Base-by-base conservation (phyloP, 64 coral and sea anemone species). In the Astreopora myriophthalma region DNA sequence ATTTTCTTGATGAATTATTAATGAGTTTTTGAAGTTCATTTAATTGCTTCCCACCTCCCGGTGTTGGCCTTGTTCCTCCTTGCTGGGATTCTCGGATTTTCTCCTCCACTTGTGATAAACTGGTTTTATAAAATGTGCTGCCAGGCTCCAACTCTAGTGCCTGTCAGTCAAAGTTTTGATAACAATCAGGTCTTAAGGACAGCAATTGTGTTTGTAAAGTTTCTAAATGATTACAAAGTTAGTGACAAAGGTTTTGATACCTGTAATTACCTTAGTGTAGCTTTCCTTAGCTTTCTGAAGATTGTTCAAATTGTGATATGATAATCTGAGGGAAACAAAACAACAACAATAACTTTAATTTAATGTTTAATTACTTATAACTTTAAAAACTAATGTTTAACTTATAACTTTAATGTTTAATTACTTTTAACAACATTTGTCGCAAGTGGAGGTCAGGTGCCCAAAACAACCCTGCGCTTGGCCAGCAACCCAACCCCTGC, bases 111-210 rank as follows among this genome's bases (percentile, higher is more conserved):
- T 90, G 70, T 63, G 79, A 57, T 51, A 96, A 79, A 51, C 88
- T 96, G 63, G 64, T 86, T 52, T 94, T 85, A 48, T 96, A 96
- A 92, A 96, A 96, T 81, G 87, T 57, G 85, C 93, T 96, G 70
- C 85, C 91, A 74, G 95, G 95, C 31, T 96, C 95, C 33, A 96
- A n/a, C 20, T 96, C 87, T 51, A 96, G 76, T 5, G 95, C 95
- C 95, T 96, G 55, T 57, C 60, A 85, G 35, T 74, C 24, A 82
- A 75, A 73, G 40, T 38, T 24, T 34, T n/a, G 7, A 60, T 73
- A 10, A 73, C n/a, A n/a, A n/a, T n/a, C n/a, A n/a, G n/a, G n/a
- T n/a, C n/a, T n/a, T n/a, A n/a, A n/a, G n/a, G n/a, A n/a, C n/a
- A n/a, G n/a, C n/a, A n/a, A n/a, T n/a, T n/a, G n/a, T n/a, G n/a